Percentiles rank a stretch among this genome's conserved stretches.
Evolutionary conservation across 2,888 invertebrate genomes (phyloP).

Genomic region (Priocnemis perturbator): DNA sequence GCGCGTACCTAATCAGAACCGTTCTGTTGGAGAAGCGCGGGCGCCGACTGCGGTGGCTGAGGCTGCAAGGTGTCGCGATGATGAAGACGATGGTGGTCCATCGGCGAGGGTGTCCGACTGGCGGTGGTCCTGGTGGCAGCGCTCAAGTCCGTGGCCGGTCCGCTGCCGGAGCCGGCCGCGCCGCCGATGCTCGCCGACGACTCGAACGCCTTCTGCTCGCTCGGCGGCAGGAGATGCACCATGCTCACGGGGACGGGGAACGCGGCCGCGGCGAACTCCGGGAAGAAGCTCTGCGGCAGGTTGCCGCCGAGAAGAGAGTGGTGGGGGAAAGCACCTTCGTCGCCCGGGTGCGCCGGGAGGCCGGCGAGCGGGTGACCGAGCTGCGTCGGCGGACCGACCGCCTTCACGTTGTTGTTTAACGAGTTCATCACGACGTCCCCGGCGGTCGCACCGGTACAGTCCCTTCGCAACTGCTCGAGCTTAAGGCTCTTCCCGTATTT

Average conservation of each 20-base stretch:
- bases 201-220: slow-evolving; percentile 84
- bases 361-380: slow-evolving; percentile 64
- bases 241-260: slow-evolving; percentile 91
- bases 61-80: slow-evolving; percentile 71
- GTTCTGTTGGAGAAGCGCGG: slow-evolving; percentile 85
- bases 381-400: slow-evolving; percentile 72
- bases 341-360: slow-evolving; percentile 62
- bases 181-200: slow-evolving; percentile 78
- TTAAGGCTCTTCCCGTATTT: slow-evolving; percentile 95
- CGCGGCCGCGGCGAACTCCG: slow-evolving; percentile 84
- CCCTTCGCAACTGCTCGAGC: slow-evolving; percentile 90
- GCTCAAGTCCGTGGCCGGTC: slow-evolving; percentile 68
- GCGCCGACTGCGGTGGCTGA: slow-evolving; percentile 79
- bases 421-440: slow-evolving; percentile 80
- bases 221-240: slow-evolving; percentile 89
- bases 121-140: slow-evolving; percentile 43
- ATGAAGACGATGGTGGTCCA: slow-evolving; percentile 52
- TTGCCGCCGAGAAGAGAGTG: slow-evolving; percentile 66
- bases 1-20: slow-evolving; percentile 82
- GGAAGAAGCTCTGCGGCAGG: slow-evolving; percentile 87
- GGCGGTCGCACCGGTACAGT: slow-evolving; percentile 88
- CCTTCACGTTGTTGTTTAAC: slow-evolving; percentile 79
- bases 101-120: slow-evolving; percentile 68
- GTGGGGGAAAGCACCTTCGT: slow-evolving; percentile 65
- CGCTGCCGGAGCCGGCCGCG: slow-evolving; percentile 77